Evolutionary conservation across 2,888 invertebrate genomes (phyloP).

Genomic region (Druceiella hillmani): DNA sequence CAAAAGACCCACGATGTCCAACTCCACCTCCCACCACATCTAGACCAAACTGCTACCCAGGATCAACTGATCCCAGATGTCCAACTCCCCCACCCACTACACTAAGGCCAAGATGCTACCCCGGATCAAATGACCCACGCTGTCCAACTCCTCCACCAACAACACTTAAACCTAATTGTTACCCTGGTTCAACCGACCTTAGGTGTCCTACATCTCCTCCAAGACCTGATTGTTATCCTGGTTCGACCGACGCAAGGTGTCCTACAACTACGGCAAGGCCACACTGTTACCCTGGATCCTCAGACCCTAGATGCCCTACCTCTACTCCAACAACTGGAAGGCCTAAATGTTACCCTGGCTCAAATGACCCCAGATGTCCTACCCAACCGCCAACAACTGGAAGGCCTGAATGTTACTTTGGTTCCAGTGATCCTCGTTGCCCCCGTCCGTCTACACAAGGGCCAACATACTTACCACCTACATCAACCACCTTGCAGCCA

Average conservation of each 20-base stretch:
- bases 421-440: slow-evolving; percentile 31
- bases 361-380: slow-evolving; percentile 24
- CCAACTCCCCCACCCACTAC: slow-evolving; percentile 16
- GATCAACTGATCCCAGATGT: slow-evolving; percentile 24
- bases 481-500: slow-evolving; percentile 19
- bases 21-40: slow-evolving; percentile 15
- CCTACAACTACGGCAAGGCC: slow-evolving; percentile 28
- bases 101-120: slow-evolving; percentile 26
- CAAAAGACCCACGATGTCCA: slow-evolving; percentile 24
- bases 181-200: slow-evolving; percentile 25
- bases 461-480: slow-evolving; percentile 20
- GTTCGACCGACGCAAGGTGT: slow-evolving; percentile 25
- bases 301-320: slow-evolving; percentile 30
- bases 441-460: slow-evolving; percentile 19
- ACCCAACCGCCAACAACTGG: slow-evolving; percentile 20
- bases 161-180: slow-evolving; percentile 22
- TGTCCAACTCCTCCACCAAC: slow-evolving; percentile 25
- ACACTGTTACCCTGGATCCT: slow-evolving; percentile 33
- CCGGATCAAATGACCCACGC: no score
- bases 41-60: slow-evolving; percentile 27
- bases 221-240: slow-evolving; percentile 27
- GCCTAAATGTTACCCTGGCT: slow-evolving; percentile 27
- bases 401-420: slow-evolving; percentile 29
- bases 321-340: slow-evolving; percentile 15
- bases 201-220: slow-evolving; percentile 25